These are phyloP conservation scores for Rhyacichthys aspro DNA, from an alignment of 2,797 vertebrate species.

Conservation along the genomic window DNA sequence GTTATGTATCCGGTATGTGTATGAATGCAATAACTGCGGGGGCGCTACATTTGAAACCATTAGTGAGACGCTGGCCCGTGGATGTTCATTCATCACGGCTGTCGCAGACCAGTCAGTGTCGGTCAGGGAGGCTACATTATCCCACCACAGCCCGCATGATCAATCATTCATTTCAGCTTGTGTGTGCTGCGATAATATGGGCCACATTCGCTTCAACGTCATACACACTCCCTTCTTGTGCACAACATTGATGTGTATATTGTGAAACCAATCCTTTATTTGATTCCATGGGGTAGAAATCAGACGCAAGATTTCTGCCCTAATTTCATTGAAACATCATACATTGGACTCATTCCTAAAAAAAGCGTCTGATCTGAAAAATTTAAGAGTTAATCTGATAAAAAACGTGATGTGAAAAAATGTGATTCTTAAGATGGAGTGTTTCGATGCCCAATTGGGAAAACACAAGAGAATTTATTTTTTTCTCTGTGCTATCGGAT, in stretches of 20 bases:
- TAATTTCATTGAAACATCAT: conserved; percentile 52
- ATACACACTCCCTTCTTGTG: neutral
- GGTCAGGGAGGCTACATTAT: conserved; percentile 52
- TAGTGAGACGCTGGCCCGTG: conserved; percentile 52
- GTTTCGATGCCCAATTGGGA: conserved; percentile 24
- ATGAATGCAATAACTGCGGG: conserved; percentile 2
- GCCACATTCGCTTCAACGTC: neutral
- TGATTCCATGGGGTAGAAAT: conserved; percentile 19
- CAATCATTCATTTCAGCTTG: conserved; percentile 44
- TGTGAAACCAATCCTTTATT: conserved; percentile 17
- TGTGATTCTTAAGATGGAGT: conserved; percentile 29
- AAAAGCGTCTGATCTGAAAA: conserved; percentile 10
- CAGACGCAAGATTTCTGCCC: conserved; percentile 30
- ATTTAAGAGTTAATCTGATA: conserved; percentile 41
- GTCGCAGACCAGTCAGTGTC: conserved; percentile 57
- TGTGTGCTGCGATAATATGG: conserved; percentile 12
- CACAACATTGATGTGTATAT: neutral
- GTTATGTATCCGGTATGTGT: conserved; percentile 6
- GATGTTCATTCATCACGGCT: conserved; percentile 65
- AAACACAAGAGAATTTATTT: neutral
- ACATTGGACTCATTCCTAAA: conserved; percentile 30
- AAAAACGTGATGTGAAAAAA: too few species aligned
- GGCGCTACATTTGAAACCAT: conserved; percentile 39
- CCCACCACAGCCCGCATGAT: conserved; percentile 43
- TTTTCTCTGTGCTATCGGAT: neutral